A percentile compares a stretch with the other conserved stretches of the same genome.
Evolutionary conservation across 2,888 invertebrate species (phyloP).

Genomic region (Yponomeuta sedellus): DNA sequence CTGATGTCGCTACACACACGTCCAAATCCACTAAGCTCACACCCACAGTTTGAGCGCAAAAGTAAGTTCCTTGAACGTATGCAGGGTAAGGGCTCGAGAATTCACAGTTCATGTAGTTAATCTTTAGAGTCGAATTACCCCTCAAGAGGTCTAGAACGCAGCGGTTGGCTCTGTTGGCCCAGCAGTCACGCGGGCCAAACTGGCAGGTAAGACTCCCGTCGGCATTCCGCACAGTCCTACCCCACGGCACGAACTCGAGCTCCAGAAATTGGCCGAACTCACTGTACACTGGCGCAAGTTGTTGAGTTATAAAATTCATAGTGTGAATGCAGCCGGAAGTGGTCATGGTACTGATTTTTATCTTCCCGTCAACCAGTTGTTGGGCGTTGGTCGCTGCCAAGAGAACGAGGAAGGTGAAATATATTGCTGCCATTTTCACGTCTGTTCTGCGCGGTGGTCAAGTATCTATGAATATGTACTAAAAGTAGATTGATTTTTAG

Average conservation of each 20-base stretch:
- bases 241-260: conserved; percentile 64
- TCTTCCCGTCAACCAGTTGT: conserved; percentile 39
- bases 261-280: conserved; percentile 48
- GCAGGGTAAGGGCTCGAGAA: conserved; percentile 41
- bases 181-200: conserved; percentile 50
- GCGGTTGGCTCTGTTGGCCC: conserved; percentile 60
- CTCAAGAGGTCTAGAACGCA: conserved; percentile 48
- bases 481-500: no score
- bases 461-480: no score
- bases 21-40: conserved; percentile 44
- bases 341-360: conserved; percentile 51
- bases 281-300: conserved; percentile 41
- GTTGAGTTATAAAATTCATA: conserved; percentile 39
- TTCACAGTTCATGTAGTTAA: conserved; percentile 61
- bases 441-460: background rate
- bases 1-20: conserved; percentile 41
- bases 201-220: conserved; percentile 45
- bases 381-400: background rate
- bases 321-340: conserved; percentile 56
- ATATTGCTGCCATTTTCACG: conserved; percentile 4
- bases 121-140: conserved; percentile 43
- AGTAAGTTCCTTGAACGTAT: conserved; percentile 37
- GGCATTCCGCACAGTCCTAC: conserved; percentile 39
- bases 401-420: background rate
- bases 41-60: conserved; percentile 46